A percentile compares a stretch with the other conserved stretches of the same genome.
These are phyloP conservation scores for Epizoanthus stellaris DNA, from an alignment of 92 coral and sea anemone genomes.

Conservation along the genomic window DNA sequence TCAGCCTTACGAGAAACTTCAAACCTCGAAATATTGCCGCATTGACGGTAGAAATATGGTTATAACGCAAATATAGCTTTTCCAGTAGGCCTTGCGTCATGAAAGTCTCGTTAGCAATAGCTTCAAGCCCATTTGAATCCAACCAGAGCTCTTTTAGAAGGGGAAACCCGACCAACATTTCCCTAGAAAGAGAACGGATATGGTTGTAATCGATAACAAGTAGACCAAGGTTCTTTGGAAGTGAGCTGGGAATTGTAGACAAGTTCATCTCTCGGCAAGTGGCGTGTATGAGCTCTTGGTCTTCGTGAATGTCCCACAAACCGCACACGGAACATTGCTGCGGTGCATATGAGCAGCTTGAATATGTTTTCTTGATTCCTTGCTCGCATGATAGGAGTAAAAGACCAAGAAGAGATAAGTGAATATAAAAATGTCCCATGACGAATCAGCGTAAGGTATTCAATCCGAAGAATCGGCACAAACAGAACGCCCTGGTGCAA, in stretches of 20 bases:
- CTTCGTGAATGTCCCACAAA: constrained; percentile 2
- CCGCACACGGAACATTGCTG: background rate
- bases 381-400: too few relatives aligned
- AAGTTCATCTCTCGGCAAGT: background rate
- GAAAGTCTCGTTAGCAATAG: constrained; percentile 58
- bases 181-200: background rate
- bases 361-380: background rate
- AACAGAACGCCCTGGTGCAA: too few relatives aligned
- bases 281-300: background rate
- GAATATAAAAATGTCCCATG: too few relatives aligned
- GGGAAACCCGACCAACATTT: constrained; percentile 2
- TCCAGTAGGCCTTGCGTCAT: constrained; percentile 38
- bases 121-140: constrained; percentile 47
- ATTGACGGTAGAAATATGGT: constrained; percentile 43
- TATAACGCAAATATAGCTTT: constrained; percentile 45
- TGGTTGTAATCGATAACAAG: background rate
- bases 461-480: too few relatives aligned
- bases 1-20: constrained; percentile 38
- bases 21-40: constrained; percentile 59
- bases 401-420: too few relatives aligned
- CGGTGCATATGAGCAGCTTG: background rate
- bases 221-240: background rate
- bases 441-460: too few relatives aligned
- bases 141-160: constrained; percentile 52
- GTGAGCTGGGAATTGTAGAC: background rate